Evolutionary conservation across 2,888 invertebrate genomes (phyloP).

Genomic region (Mayetiola destructor): DNA sequence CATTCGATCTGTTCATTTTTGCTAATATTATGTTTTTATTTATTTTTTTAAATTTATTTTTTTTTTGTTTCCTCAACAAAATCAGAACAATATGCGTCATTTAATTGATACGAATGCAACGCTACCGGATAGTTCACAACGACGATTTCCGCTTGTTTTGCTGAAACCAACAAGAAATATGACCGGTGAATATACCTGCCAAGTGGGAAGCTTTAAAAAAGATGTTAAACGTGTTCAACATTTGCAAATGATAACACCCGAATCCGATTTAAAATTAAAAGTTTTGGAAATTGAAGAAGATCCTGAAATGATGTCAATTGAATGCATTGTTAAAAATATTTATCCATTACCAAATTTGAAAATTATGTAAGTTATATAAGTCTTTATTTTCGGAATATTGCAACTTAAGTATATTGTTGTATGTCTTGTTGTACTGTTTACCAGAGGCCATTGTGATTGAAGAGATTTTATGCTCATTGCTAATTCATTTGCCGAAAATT

Average conservation of each 20-base stretch:
- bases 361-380: constrained; percentile 26
- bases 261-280: constrained; percentile 33
- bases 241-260: constrained; percentile 26
- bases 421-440: too few species aligned
- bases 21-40: constrained; percentile 2
- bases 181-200: constrained; percentile 58
- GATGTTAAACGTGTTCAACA: constrained; percentile 33
- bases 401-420: not conserved
- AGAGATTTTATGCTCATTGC: not conserved
- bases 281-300: constrained; percentile 24
- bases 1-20: too few species aligned
- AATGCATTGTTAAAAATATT: constrained; percentile 33
- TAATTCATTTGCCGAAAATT: not conserved
- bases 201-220: constrained; percentile 39
- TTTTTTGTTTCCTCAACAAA: not conserved
- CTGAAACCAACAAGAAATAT: constrained; percentile 51
- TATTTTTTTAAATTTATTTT: not conserved
- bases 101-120: constrained; percentile 48
- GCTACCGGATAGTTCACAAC: constrained; percentile 49
- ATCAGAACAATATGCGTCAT: not conserved
- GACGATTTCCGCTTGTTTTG: constrained; percentile 55
- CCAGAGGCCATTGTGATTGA: too few species aligned
- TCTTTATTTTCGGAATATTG: not conserved
- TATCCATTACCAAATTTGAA: constrained; percentile 32
- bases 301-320: constrained; percentile 27